Conservation (phyloP, 2,113 vertebrate species). For the Phyllopteryx taeniolatus region DNA sequence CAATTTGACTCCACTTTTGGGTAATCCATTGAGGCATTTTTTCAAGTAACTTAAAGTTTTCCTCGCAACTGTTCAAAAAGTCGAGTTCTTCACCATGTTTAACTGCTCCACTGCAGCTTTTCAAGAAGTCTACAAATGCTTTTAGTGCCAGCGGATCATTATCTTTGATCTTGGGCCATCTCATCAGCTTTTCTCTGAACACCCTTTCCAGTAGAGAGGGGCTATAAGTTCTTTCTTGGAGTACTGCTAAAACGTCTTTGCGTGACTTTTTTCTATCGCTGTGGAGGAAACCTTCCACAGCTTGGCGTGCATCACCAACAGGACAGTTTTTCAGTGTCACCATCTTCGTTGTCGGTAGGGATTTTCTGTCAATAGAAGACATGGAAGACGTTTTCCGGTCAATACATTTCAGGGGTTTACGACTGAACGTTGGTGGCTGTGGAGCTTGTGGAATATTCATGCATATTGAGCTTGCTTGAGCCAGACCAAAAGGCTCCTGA, state of each 20-base stretch:
- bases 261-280: background rate
- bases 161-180: slow-evolving; percentile 7
- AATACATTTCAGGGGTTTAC: background rate
- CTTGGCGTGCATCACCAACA: background rate
- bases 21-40: slow-evolving; percentile 2
- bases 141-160: slow-evolving; percentile 3
- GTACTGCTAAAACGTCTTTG: background rate
- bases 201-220: background rate
- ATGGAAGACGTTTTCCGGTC: background rate
- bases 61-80: slow-evolving; percentile 3
- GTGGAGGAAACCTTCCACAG: background rate
- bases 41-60: slow-evolving; percentile 1
- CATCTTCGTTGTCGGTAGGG: background rate
- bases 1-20: slow-evolving; percentile 8
- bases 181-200: slow-evolving; percentile 2
- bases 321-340: background rate
- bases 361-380: background rate
- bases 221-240: background rate
- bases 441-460: background rate
- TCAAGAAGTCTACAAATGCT: background rate
- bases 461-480: background rate
- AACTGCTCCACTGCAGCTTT: background rate
- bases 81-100: background rate
- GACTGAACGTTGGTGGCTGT: background rate
- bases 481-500: background rate